These are phyloP conservation scores for Brachionus asplanchnoidis DNA, from an alignment of 1,140 invertebrate species.

Conservation along the genomic window DNA sequence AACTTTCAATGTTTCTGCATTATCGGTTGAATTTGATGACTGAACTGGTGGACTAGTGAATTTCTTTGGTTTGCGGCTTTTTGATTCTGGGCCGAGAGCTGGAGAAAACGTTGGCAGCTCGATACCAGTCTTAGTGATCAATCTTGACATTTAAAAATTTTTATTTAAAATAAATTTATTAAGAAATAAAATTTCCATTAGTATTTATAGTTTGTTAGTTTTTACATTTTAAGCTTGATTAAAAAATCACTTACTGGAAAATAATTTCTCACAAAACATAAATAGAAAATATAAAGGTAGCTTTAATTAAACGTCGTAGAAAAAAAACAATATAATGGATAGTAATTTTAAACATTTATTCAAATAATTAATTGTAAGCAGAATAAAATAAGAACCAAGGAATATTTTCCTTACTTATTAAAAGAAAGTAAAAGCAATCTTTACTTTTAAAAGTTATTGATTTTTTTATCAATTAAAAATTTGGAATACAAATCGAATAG, in stretches of 20 bases:
- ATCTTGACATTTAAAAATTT: background rate
- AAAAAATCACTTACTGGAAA: background rate
- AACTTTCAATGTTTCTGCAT: background rate
- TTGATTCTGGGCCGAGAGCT: background rate
- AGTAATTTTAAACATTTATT: background rate
- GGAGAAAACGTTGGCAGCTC: slow-evolving; percentile 17
- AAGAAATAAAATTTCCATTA: background rate
- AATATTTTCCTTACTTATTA: background rate
- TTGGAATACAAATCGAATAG: background rate
- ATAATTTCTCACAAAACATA: background rate
- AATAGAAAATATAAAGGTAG: background rate
- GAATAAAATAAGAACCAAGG: background rate
- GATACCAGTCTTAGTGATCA: background rate
- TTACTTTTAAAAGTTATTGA: background rate
- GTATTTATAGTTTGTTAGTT: background rate
- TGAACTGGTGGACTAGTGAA: background rate
- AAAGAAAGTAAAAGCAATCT: background rate
- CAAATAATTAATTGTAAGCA: background rate
- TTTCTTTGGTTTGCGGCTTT: background rate
- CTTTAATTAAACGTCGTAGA: background rate
- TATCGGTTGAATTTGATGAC: too few relatives aligned
- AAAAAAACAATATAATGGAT: background rate
- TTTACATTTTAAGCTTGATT: background rate
- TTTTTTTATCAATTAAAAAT: background rate
- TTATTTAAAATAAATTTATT: background rate